Percentiles rank a stretch among this genome's conserved stretches.
phyloP scores from a whole-genome alignment of 2,113 vertebrate species.

The Gavialis gangeticus region DNA sequence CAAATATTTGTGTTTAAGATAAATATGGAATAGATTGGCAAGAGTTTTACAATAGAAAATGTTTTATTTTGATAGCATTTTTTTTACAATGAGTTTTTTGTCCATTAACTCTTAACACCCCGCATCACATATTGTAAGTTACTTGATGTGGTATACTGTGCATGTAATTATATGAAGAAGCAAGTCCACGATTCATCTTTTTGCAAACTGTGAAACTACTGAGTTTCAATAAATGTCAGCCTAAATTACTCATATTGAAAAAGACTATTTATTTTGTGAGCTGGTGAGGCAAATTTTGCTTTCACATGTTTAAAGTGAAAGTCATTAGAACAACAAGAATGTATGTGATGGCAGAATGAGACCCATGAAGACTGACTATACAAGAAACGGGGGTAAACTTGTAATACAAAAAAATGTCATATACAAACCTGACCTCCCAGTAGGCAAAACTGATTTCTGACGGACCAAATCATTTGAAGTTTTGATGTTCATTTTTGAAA shows the following conservation, averaged over 20 bases:
- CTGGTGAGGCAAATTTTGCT: not conserved
- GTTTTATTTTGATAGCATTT: not conserved
- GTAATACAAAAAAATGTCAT: not conserved
- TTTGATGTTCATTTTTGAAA: not conserved
- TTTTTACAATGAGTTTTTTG: not conserved
- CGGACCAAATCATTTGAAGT: not conserved
- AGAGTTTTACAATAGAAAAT: not conserved
- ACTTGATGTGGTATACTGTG: not conserved
- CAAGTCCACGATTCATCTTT: not conserved
- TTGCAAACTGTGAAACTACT: not conserved
- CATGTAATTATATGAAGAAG: no score
- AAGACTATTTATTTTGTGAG: rapidly evolving
- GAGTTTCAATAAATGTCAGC: not conserved
- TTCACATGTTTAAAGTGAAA: rapidly evolving
- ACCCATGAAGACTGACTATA: not conserved
- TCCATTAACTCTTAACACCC: not conserved
- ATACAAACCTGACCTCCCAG: not conserved
- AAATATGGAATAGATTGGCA: not conserved
- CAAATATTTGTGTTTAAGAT: not conserved
- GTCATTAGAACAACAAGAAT: not conserved
- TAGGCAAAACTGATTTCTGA: not conserved
- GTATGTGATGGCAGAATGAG: rapidly evolving
- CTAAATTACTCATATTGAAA: not conserved
- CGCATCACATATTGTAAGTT: not conserved
- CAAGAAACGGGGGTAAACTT: not conserved